Evolutionary conservation across 2,888 invertebrate genomes (phyloP).

Genomic region (Amiota communis): DNA sequence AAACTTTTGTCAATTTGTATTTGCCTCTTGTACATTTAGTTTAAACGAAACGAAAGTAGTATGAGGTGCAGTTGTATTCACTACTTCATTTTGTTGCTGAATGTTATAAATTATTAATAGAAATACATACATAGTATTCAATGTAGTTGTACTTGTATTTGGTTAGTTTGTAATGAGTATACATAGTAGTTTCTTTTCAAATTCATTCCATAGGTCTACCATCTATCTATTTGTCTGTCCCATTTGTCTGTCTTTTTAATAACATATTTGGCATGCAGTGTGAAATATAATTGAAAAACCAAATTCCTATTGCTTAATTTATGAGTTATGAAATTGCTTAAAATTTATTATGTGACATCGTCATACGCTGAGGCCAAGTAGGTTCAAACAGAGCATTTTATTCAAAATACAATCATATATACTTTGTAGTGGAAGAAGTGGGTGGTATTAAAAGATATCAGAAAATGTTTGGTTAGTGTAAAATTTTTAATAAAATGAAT

Average conservation of each 20-base stretch:
- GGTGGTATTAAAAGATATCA: too few relatives aligned
- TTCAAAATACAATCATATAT: too few relatives aligned
- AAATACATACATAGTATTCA: conserved; percentile 54
- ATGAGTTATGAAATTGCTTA: conserved; percentile 57
- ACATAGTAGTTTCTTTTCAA: not conserved
- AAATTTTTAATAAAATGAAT: too few relatives aligned
- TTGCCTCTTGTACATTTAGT: conserved; percentile 50
- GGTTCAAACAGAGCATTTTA: not conserved
- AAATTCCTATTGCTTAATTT: conserved; percentile 65
- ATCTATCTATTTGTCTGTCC: conserved; percentile 27
- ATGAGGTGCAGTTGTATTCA: not conserved
- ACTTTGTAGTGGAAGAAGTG: too few relatives aligned
- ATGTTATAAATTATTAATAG: conserved; percentile 68
- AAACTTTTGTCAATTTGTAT: conserved; percentile 66
- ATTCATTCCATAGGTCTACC: not conserved
- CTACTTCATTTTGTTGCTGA: conserved; percentile 42
- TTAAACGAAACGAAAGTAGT: not conserved
- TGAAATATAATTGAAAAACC: conserved; percentile 67
- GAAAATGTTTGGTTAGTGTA: too few relatives aligned
- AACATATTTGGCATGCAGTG: conserved; percentile 59
- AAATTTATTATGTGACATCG: conserved; percentile 54
- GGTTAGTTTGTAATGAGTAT: too few relatives aligned
- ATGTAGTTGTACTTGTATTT: not conserved
- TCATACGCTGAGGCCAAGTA: conserved; percentile 14
- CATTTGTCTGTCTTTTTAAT: conserved; percentile 28